Base-by-base conservation (phyloP, 2,113 vertebrate species). In the Dipodomys spectabilis region DNA sequence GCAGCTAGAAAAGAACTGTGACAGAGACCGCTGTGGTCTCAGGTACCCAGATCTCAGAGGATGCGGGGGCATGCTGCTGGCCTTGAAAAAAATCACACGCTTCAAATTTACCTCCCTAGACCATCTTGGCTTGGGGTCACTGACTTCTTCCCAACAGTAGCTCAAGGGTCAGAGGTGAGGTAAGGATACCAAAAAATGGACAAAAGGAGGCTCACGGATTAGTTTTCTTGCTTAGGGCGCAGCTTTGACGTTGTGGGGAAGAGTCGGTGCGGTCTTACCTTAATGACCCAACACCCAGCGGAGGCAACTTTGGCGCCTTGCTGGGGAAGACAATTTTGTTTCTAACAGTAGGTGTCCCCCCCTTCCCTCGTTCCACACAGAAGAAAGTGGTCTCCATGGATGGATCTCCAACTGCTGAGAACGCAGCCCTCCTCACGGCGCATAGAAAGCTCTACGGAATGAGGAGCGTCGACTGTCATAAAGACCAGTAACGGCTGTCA, bases 121-220 rank as follows among this genome's bases (percentile, higher is more conserved):
- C 11, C 44, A 25, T 75, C 53, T 72, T 53, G 13, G 10, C 35
- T 93, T 80, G 71, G 72, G 10, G 78, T 78, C 19, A 12, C 25
- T 44, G 45, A 86, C 0, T 39, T 71, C 27, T 72, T 27, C 28
- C 28, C 27, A 68, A 73, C 18, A 74, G 45, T 25, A 68, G 15
- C 65, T 87, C 82, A 85, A 71, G 87, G 39, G 88, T 53, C 27
- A 79, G 22, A 92, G 30, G 16, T n/a, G 82, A 77, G 19, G 13
- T 45, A 87, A n/a, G 1, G 10, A 20, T 4, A 73, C 2, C 2
- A 19, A 49, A 73, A 39, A 12, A 53, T 30, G 53, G 32, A 12
- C 16, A 16, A 68, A 49, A 82, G 49, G 67, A 32, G 12, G 22
- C 67, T 84, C 27, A 35, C 1, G 19, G n/a, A 73, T 11, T 65